phyloP scores from a whole-genome alignment of 2,113 vertebrate genomes.

The Aleadryas rufinucha region DNA sequence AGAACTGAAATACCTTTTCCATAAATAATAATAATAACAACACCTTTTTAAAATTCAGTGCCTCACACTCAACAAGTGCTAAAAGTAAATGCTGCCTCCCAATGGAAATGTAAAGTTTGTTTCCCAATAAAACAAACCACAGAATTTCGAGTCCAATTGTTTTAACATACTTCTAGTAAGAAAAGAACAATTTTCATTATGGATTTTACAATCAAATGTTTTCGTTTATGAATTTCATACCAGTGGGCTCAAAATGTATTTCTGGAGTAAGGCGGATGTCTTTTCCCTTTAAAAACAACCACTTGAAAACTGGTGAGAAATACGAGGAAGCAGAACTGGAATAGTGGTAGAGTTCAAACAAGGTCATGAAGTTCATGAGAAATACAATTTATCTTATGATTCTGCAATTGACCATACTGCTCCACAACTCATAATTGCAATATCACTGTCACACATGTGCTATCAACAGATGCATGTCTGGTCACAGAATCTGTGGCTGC shows the following conservation, averaged over 20 bases:
- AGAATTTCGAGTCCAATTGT: background rate
- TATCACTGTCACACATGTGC: background rate
- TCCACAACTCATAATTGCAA: background rate
- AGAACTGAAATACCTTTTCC: background rate
- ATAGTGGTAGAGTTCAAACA: background rate
- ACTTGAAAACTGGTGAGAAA: background rate
- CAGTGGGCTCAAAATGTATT: background rate
- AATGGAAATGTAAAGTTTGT: constrained; percentile 17
- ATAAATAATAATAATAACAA: background rate
- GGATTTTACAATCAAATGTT: background rate
- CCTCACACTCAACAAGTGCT: background rate
- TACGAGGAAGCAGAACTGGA: background rate
- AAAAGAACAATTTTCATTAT: background rate
- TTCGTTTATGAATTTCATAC: background rate
- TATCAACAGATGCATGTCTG: background rate
- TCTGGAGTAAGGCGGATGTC: background rate
- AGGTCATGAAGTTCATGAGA: background rate
- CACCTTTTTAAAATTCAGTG: background rate
- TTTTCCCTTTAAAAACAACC: background rate
- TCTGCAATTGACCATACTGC: background rate
- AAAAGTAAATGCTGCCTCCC: constrained; percentile 55
- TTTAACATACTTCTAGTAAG: background rate
- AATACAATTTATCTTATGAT: background rate
- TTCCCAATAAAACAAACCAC: background rate
- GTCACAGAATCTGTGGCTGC: background rate